Base-by-base conservation (phyloP, 2,888 invertebrate species). In the Galerucella calmariensis region DNA sequence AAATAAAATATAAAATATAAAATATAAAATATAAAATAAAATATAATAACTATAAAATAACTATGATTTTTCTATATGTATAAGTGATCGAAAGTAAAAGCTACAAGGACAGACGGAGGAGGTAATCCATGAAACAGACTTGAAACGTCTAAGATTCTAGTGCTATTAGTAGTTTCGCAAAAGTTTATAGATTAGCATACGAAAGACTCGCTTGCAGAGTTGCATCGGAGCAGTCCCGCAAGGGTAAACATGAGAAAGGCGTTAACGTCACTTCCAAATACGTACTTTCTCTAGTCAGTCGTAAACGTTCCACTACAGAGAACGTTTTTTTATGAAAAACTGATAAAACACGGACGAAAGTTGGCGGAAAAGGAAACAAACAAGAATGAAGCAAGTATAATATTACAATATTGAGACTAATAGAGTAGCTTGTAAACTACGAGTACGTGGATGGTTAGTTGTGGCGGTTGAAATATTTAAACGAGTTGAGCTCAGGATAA, bases 271-370 rank as follows among this genome's bases (percentile, higher is more conserved):
- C n/a, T 35, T 35, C 61, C 66, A 66, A 16, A 48, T 56, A 53
- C 67, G 53, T 67, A 53, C 10, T 35, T 53, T n/a, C n/a, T 41
- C n/a, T 41, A 48, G 53, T 53, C 35, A 35, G 67, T 67, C 48
- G 48, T 51, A 35, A 71, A 66, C 65, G 56, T 58, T 71, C 56
- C 65, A 48, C 27, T 48, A 46, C 51, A 20, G 20, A 67, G 59
- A 59, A 63, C 24, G 67, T 67, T 72, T 53, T n/a, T 67, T 72
- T 61, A 72, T 72, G 67, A 35, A 72, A 72, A 72, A 72, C 41
- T 72, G 72, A 67, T 72, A 59, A 67, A 72, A 72, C 67, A 59
- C 20, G 16, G 20, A 20, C 56, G 27, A 35, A n/a, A 16, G 35
- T 27, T 27, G 59, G 44, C 35, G 51, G 35, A 27, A 35, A 59